Percentiles rank a stretch among this genome's conserved stretches.
Evolutionary conservation across 64 coral and sea anemone genomes (phyloP).

Genomic region (Astreopora myriophthalma): DNA sequence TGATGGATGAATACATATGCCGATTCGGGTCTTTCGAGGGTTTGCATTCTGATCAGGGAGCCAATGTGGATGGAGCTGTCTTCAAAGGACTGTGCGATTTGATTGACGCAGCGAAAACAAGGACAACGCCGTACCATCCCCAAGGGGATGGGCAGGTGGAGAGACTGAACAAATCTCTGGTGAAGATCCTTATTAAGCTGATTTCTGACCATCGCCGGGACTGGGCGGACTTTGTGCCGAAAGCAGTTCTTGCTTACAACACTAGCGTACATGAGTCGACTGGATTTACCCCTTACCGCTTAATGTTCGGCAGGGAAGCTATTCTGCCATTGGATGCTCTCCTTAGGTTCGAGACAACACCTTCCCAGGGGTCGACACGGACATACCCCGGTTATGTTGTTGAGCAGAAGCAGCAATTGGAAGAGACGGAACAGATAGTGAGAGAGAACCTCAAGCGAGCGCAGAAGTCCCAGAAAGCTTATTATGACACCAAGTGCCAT

Average conservation of each 20-base stretch:
- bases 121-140: background rate
- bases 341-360: background rate
- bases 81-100: background rate
- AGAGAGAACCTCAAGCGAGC: constrained; percentile 26
- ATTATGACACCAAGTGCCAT: constrained; percentile 10
- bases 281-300: constrained; percentile 1
- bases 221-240: constrained; percentile 2
- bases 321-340: constrained; percentile 3
- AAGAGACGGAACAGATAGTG: background rate
- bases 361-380: background rate
- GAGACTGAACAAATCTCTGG: constrained; percentile 11
- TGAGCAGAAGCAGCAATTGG: constrained; percentile 26
- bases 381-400: constrained; percentile 44
- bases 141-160: background rate
- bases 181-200: background rate
- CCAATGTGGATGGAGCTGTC: background rate
- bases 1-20: constrained; percentile 35
- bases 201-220: background rate
- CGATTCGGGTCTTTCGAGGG: constrained; percentile 9
- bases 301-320: constrained; percentile 34
- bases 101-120: constrained; percentile 6
- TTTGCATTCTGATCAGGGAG: background rate
- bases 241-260: constrained; percentile 18
- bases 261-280: constrained; percentile 30
- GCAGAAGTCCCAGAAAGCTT: background rate